Evolutionary conservation across 2,113 vertebrate species (phyloP).

Genomic region (Balaenoptera acutorostrata): DNA sequence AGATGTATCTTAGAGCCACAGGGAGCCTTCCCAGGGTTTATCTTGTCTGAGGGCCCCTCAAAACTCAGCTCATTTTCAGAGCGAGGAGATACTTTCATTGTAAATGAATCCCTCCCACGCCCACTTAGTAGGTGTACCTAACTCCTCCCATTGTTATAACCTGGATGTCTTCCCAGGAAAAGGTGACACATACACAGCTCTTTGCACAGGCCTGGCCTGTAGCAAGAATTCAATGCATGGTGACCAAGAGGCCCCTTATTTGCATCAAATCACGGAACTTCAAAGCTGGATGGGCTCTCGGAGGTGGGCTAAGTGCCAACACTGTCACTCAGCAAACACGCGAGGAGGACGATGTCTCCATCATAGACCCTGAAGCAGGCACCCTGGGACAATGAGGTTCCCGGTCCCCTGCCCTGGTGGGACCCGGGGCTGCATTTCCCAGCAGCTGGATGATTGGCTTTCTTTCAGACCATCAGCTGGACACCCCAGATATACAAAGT

Average conservation of each 20-base stretch:
- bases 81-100: rapidly evolving
- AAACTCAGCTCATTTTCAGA: rapidly evolving
- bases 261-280: rapidly evolving
- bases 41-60: background rate
- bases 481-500: background rate
- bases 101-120: rapidly evolving
- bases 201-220: background rate
- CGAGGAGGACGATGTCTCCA: rapidly evolving
- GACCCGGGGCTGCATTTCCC: rapidly evolving
- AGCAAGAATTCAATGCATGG: rapidly evolving
- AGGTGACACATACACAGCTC: rapidly evolving
- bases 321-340: rapidly evolving
- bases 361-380: background rate
- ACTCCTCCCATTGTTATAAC: rapidly evolving
- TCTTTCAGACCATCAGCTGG: background rate
- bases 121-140: rapidly evolving
- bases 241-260: rapidly evolving
- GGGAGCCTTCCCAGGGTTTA: background rate
- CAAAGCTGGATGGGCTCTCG: rapidly evolving
- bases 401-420: rapidly evolving
- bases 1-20: rapidly evolving
- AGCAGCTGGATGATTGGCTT: too few relatives aligned
- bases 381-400: rapidly evolving
- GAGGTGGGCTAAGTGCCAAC: rapidly evolving
- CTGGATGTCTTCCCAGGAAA: rapidly evolving